A percentile compares a stretch with the other conserved stretches of the same genome.
These are phyloP conservation scores for Littorina saxatilis DNA, from an alignment of 1,140 invertebrate species.

Conservation along the genomic window DNA sequence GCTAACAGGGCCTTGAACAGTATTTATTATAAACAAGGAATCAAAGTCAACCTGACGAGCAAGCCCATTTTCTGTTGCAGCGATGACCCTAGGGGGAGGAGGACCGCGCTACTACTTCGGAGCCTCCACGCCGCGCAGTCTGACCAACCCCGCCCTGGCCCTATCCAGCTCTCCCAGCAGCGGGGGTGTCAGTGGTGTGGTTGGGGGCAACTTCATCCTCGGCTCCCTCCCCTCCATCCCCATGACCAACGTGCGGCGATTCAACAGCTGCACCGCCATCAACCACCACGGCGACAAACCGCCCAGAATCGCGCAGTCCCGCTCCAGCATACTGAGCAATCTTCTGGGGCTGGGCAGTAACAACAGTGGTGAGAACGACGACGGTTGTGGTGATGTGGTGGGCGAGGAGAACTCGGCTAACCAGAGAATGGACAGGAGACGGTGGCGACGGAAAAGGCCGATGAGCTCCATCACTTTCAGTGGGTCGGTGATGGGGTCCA, in stretches of 20 bases:
- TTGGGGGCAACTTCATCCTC: slow-evolving; percentile 9
- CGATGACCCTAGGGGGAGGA: slow-evolving; percentile 7
- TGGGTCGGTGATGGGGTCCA: neutral
- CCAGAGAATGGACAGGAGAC: slow-evolving; percentile 12
- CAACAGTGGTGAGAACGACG: neutral
- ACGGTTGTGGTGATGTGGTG: neutral
- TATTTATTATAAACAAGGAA: too few relatives aligned
- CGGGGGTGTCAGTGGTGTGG: too few relatives aligned
- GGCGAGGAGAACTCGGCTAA: slow-evolving; percentile 28
- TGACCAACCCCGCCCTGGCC: slow-evolving; percentile 50
- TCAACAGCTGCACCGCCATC: slow-evolving; percentile 51
- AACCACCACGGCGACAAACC: slow-evolving; percentile 11
- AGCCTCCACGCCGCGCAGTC: slow-evolving; percentile 42
- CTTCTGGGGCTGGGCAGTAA: neutral
- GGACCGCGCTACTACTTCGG: slow-evolving; percentile 29
- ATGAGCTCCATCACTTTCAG: slow-evolving; percentile 19
- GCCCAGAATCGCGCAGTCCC: slow-evolving; percentile 9
- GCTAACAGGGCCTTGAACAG: too few relatives aligned
- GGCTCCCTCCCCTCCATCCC: slow-evolving; percentile 39
- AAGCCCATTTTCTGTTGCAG: too few relatives aligned
- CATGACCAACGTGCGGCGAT: slow-evolving; percentile 44
- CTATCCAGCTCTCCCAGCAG: slow-evolving; percentile 34
- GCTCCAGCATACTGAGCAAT: slow-evolving; percentile 17
- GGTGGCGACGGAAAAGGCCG: slow-evolving; percentile 30
- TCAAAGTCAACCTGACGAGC: too few relatives aligned